phyloP scores from a whole-genome alignment of 2,113 vertebrate species.

The Poeciliopsis turrubarensis region DNA sequence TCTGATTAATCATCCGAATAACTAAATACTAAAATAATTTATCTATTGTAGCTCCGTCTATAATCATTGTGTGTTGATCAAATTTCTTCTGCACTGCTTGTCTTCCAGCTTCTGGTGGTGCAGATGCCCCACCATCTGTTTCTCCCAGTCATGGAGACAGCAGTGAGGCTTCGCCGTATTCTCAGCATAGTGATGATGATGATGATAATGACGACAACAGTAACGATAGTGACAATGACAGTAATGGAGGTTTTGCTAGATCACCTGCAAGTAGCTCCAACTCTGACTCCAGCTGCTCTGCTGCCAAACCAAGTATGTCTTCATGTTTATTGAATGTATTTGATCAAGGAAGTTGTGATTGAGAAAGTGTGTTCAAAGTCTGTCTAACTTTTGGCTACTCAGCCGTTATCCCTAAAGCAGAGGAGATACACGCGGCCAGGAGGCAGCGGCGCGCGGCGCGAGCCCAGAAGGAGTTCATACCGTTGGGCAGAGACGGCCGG shows the following conservation, averaged over 20 bases:
- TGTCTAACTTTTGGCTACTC: constrained; percentile 16
- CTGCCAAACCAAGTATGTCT: constrained; percentile 65
- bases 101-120: constrained; percentile 7
- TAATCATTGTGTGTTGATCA: background rate
- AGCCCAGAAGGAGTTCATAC: constrained; percentile 82
- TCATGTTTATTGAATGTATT: background rate
- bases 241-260: constrained; percentile 4
- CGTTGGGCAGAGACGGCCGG: constrained; percentile 71
- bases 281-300: constrained; percentile 58
- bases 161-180: constrained; percentile 38
- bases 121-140: constrained; percentile 4
- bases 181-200: constrained; percentile 1
- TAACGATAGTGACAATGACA: constrained; percentile 14
- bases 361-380: background rate
- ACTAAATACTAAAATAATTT: too few species aligned
- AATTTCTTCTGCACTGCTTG: background rate
- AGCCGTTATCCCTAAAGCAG: constrained; percentile 81
- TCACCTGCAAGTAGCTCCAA: constrained; percentile 51
- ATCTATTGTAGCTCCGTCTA: background rate
- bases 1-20: too few species aligned
- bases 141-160: constrained; percentile 37
- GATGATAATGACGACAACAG: background rate
- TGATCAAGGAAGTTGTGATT: background rate
- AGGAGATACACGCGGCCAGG: constrained; percentile 79
- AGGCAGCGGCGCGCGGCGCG: constrained; percentile 78